A percentile compares a stretch with the other conserved stretches of the same genome.
phyloP scores from a whole-genome alignment of 2,797 vertebrate genomes.

The Triplophysa bombifrons region DNA sequence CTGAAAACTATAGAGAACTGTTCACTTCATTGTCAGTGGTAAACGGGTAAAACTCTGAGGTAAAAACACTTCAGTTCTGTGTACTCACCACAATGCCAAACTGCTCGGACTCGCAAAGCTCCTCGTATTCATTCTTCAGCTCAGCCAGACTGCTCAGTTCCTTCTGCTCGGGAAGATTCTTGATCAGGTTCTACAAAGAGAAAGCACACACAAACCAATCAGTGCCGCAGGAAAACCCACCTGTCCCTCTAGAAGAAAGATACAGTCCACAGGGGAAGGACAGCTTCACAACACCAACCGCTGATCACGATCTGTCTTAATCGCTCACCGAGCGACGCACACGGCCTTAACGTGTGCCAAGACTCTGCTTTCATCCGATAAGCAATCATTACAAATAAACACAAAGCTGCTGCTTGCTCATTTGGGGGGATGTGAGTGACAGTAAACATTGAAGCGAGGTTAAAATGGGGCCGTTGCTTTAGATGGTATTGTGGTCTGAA shows the following conservation, averaged over 20 bases:
- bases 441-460: neutral
- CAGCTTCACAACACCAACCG: neutral
- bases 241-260: conserved; percentile 16
- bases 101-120: conserved; percentile 94
- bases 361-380: neutral
- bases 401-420: conserved; percentile 6
- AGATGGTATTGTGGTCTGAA: conserved; percentile 22
- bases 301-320: neutral
- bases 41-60: neutral
- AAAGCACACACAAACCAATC: conserved; percentile 43
- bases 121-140: conserved; percentile 91
- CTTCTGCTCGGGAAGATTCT: conserved; percentile 96
- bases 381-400: conserved; percentile 14
- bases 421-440: conserved; percentile 15
- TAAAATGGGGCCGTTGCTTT: conserved; percentile 27
- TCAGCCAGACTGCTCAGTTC: conserved; percentile 89
- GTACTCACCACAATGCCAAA: conserved; percentile 96
- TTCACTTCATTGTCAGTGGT: neutral
- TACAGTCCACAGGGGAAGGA: conserved; percentile 8
- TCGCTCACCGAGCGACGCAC: neutral
- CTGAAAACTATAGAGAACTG: no score
- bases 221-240: conserved; percentile 51
- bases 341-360: neutral
- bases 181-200: conserved; percentile 89
- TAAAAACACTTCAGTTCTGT: no score